Percentiles rank a stretch among this genome's conserved stretches.
phyloP scores from a whole-genome alignment of 2,113 vertebrate genomes.

The Tapirus terrestris region DNA sequence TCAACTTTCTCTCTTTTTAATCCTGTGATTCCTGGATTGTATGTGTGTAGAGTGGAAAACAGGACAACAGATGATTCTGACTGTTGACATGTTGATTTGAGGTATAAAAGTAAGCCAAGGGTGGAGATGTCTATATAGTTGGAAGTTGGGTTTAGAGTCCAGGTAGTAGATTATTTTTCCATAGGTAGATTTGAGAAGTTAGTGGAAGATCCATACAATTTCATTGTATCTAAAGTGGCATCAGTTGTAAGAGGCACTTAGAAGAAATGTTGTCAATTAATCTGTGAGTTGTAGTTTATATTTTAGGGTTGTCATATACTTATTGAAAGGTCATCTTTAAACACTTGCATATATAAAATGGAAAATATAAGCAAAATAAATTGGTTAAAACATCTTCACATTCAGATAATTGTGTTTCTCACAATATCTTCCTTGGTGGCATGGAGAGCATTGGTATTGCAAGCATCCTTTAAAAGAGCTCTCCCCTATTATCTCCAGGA shows the following conservation, averaged over 20 bases:
- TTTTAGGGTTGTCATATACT: not conserved
- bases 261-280: not conserved
- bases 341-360: not conserved
- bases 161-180: conserved; percentile 2
- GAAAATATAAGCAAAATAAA: conserved; percentile 37
- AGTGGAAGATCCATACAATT: not conserved
- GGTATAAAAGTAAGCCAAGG: not conserved
- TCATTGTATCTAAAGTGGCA: not conserved
- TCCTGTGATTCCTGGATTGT: not conserved
- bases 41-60: not conserved
- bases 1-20: conserved; percentile 17
- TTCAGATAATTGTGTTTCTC: not conserved
- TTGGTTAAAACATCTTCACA: not conserved
- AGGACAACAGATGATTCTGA: not conserved
- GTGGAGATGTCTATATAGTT: not conserved
- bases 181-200: not conserved
- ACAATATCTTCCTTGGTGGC: not conserved
- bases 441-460: not conserved
- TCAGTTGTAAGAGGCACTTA: not conserved
- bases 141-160: not conserved
- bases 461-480: conserved; percentile 18
- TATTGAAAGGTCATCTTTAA: not conserved
- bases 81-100: not conserved
- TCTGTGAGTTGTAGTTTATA: not conserved
- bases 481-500: not conserved